Evolutionary conservation across 2,888 invertebrate species (phyloP), one percentile per base, ranked within the genome.

Genomic region (Dasysyrphus albostriatus): DNA sequence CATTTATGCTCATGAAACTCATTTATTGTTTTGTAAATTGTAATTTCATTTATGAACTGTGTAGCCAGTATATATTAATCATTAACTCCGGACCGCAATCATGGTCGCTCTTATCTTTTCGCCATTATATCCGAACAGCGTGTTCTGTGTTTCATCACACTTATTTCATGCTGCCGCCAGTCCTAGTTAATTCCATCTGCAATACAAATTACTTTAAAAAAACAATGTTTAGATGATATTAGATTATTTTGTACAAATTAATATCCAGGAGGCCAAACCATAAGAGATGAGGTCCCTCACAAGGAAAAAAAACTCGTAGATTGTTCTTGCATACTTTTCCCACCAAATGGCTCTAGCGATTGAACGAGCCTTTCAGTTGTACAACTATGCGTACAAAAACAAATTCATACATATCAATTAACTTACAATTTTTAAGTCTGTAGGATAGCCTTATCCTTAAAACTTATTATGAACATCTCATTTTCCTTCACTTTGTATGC

Each of bases 301-400:
- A 51, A 24, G 39, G 59, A 51, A 24, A 51, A 19, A n/a, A 51
- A 69, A 69, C 10, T 19, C 9, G 10, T 9, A 24, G 2, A n/a
- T 69, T 54, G 12, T 0, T 69, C 1, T 69, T 24, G 69, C 69
- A 69, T 51, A 51, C 37, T 69, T 51, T 69, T 69, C 69, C 69
- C 69, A 69, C 69, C 69, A 69, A 69, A 69, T 69, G 51, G 69
- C 69, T 39, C 51, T 69, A 69, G 51, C 37, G 49, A 24, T 34
- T 69, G 2, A n/a, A 39, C 69, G 47, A 51, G 51, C 37, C 49
- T 24, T 51, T 69, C 51, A 69, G 69, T 69, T 69, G 69, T 69
- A 69, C 69, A 69, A 69, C 8, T 39, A 16, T 69, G 69, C 69
- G 39, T 32, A 54, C n/a, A 29, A 10, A 54, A n/a, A n/a, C n/a